Conservation (phyloP, 2,113 vertebrate species). For the Halcyon senegalensis region DNA sequence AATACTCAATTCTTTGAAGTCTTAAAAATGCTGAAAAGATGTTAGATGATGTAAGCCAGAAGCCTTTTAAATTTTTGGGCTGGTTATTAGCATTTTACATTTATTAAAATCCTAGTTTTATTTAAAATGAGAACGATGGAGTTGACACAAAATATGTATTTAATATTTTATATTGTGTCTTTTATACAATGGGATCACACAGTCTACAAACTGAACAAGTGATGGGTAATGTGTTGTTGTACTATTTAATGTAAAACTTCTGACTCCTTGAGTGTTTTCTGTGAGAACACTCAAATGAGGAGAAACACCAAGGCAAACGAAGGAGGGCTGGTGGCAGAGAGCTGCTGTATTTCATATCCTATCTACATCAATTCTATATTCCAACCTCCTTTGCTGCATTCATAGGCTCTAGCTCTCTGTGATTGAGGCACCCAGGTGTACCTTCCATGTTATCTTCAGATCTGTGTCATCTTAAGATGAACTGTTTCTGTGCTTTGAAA, state of each 20-base stretch:
- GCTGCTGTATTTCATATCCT: background rate
- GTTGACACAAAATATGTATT: background rate
- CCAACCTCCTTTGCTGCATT: background rate
- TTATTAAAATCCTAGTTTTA: background rate
- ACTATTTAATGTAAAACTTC: background rate
- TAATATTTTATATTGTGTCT: background rate
- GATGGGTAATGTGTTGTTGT: accelerated
- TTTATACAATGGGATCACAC: background rate
- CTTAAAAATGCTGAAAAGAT: background rate
- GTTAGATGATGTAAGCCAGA: background rate
- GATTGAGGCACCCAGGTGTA: background rate
- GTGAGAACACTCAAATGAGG: background rate
- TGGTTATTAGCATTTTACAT: background rate
- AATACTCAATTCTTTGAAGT: background rate
- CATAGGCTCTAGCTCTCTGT: background rate
- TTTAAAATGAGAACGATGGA: background rate
- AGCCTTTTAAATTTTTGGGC: background rate
- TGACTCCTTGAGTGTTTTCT: background rate
- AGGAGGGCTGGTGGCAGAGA: background rate
- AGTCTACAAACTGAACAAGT: background rate
- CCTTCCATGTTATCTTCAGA: background rate
- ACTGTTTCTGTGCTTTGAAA: background rate
- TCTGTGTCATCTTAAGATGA: background rate
- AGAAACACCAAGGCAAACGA: background rate
- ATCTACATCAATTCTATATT: background rate